A percentile compares a stretch with the other conserved stretches of the same genome.
Evolutionary conservation across 2,113 vertebrate species (phyloP).

Genomic region (Oryzias javanicus): DNA sequence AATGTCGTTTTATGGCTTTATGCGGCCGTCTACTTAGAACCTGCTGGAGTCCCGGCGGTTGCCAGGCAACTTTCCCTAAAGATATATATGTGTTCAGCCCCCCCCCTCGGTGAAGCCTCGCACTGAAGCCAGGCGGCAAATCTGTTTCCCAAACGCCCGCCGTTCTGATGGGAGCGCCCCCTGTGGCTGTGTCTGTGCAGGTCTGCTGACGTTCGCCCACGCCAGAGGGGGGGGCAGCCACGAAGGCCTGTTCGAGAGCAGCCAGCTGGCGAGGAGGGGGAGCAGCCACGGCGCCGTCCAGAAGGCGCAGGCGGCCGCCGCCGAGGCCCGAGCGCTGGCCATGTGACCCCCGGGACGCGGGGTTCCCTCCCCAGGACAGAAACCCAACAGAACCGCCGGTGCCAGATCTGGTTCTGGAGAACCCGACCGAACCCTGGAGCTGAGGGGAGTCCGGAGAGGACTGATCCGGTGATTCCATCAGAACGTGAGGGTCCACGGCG

Average conservation of each 20-base stretch:
- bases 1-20: constrained; percentile 1
- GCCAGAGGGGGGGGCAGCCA: constrained; percentile 74
- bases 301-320: constrained; percentile 86
- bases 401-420: constrained; percentile 43
- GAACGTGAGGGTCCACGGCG: too few relatives aligned
- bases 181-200: constrained; percentile 62
- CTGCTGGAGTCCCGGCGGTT: constrained; percentile 11
- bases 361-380: too few relatives aligned
- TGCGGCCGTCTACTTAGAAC: constrained; percentile 6
- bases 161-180: too few relatives aligned
- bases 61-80: constrained; percentile 18
- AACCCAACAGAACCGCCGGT: constrained; percentile 22
- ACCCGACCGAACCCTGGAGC: constrained; percentile 11
- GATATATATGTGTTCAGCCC: constrained; percentile 1
- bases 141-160: background rate
- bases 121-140: background rate
- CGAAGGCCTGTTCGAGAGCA: constrained; percentile 93
- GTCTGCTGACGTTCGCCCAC: constrained; percentile 86
- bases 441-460: background rate
- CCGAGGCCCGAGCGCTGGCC: constrained; percentile 84
- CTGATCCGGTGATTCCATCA: constrained; percentile 6
- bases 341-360: constrained; percentile 71
- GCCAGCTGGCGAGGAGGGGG: constrained; percentile 87
- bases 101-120: constrained; percentile 1
- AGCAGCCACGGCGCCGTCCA: constrained; percentile 84